Base-by-base conservation (phyloP, 2,888 invertebrate genomes). In the Drosophila pullipes region DNA sequence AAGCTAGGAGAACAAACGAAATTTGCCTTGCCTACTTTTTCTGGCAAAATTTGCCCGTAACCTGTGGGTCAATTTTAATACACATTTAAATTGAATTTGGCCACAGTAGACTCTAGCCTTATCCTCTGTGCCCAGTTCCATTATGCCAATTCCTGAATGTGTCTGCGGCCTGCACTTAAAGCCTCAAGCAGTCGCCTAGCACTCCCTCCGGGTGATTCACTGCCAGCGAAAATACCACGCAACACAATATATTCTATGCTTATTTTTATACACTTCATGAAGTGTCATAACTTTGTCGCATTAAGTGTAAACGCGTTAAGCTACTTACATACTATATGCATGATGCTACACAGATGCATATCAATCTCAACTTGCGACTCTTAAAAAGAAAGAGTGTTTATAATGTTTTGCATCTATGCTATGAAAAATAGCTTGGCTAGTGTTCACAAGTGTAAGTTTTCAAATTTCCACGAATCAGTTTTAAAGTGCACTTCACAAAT, bases 41-140 rank as follows among this genome's bases (percentile, higher is more conserved):
- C 7, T 9, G 25, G 47, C 10, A 18, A 47, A 58, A 53, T 66
- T 79, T 79, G 50, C 68, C 63, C 72, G 30, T 53, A 59, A 71
- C 52, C 78, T 81, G 37, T 57, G 47, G 63, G 28, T 58, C 65
- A 73, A 81, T 61, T 77, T 77, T 22, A 61, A 60, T 35, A 49
- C 35, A 55, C 41, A 65, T 44, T 60, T 31, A 82, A 85, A 85
- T 90, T 73, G 60, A 90, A 73, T 88, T 90, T 78, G 25, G 78
- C 90, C 75, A 74, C 90, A 81, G 85, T 41, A 67, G 69, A 35
- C 61, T 25, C 9, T 9, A 47, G 61, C 50, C 60, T 31, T 11
- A 25, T 18, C 4, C 18, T n/a, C 50, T 25, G 28, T 2, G 7
- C 39, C 35, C 37, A 22, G 39, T 31, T 58, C 30, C 54, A 52